Evolutionary conservation across 1,140 invertebrate species (phyloP).

Genomic region (Mactra quadrangularis): DNA sequence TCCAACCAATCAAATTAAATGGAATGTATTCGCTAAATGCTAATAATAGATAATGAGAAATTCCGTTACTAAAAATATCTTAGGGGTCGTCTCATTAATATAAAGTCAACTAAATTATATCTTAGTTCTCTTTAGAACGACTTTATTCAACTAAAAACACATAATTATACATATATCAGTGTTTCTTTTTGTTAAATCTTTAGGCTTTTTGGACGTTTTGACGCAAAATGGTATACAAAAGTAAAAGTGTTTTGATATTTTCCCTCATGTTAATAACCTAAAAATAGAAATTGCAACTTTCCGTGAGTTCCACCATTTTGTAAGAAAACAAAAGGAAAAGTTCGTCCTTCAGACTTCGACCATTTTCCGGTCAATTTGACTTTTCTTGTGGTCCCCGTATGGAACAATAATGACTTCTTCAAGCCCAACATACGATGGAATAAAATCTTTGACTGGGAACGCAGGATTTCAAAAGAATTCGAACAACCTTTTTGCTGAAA

Average conservation of each 20-base stretch:
- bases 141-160: too few relatives aligned
- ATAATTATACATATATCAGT: too few relatives aligned
- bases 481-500: conserved; percentile 74
- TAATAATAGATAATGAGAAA: too few relatives aligned
- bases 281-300: background rate
- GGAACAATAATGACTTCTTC: conserved; percentile 13
- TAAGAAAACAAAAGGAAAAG: background rate
- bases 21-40: too few relatives aligned
- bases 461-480: conserved; percentile 59
- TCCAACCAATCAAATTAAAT: too few relatives aligned
- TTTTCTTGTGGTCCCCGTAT: background rate
- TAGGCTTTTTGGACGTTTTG: too few relatives aligned
- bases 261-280: too few relatives aligned
- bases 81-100: conserved; percentile 8
- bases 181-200: too few relatives aligned
- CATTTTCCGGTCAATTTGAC: conserved; percentile 7
- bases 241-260: too few relatives aligned
- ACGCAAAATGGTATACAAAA: too few relatives aligned
- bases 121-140: too few relatives aligned
- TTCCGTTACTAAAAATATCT: background rate
- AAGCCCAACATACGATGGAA: conserved; percentile 50
- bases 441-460: conserved; percentile 42
- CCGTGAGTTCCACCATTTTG: conserved; percentile 39
- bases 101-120: too few relatives aligned
- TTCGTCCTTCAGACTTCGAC: background rate